phyloP scores from a whole-genome alignment of 2,888 invertebrate species.

The Copidosoma aretas region DNA sequence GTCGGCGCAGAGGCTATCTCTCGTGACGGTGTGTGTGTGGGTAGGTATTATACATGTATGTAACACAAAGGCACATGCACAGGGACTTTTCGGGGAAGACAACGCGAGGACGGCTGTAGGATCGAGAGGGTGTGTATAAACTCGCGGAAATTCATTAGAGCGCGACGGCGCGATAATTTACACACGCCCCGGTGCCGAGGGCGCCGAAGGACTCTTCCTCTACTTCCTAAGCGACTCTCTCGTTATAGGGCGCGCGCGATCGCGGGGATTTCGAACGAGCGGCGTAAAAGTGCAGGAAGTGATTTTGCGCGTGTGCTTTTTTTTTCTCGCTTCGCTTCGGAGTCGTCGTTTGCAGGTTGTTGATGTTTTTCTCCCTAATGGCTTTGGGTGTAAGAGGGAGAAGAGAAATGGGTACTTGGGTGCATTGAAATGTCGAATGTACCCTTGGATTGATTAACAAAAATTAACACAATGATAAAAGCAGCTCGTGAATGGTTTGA shows the following conservation, averaged over 20 bases:
- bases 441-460: too few relatives aligned
- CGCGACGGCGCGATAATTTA: conserved; percentile 31
- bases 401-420: too few relatives aligned
- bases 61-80: conserved; percentile 24
- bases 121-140: conserved; percentile 37
- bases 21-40: conserved; percentile 35
- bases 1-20: conserved; percentile 32
- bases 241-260: conserved; percentile 33
- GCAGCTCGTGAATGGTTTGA: too few relatives aligned
- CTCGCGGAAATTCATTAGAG: conserved; percentile 44
- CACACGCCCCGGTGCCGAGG: neutral
- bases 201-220: neutral
- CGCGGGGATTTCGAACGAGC: conserved; percentile 30
- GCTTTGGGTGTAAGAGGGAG: too few relatives aligned
- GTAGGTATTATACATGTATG: too few relatives aligned
- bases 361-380: too few relatives aligned
- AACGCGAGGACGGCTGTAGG: conserved; percentile 15
- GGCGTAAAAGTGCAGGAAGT: neutral
- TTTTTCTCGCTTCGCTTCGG: conserved; percentile 1
- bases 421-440: too few relatives aligned
- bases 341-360: too few relatives aligned
- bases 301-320: neutral
- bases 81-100: conserved; percentile 33
- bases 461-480: too few relatives aligned
- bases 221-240: conserved; percentile 29